Percentiles rank a stretch among this genome's conserved stretches.
These are phyloP conservation scores for Pyralis farinalis DNA, from an alignment of 2,888 invertebrate species.

Conservation along the genomic window DNA sequence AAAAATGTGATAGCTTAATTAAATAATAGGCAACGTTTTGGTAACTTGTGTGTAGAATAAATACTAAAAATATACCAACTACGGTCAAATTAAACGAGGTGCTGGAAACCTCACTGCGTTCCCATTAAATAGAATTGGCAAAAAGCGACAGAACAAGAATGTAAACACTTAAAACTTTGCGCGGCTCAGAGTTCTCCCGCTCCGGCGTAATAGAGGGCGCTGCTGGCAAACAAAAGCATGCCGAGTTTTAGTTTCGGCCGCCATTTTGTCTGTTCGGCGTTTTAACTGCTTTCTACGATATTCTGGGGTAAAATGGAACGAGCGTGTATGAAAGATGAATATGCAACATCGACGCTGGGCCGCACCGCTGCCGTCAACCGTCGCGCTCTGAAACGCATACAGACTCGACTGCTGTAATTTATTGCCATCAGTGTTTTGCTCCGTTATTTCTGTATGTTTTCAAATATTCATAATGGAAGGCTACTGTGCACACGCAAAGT, in stretches of 20 bases:
- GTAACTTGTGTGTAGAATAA: constrained; percentile 47
- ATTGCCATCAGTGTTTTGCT: constrained; percentile 36
- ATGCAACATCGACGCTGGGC: constrained; percentile 46
- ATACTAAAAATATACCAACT: constrained; percentile 51
- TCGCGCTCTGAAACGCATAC: constrained; percentile 38
- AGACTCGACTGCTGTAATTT: constrained; percentile 38
- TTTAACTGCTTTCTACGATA: constrained; percentile 57
- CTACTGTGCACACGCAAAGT: too few species aligned
- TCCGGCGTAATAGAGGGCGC: constrained; percentile 60
- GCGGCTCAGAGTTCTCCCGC: constrained; percentile 51
- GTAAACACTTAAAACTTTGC: constrained; percentile 78
- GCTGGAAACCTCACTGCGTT: constrained; percentile 58
- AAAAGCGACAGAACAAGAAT: constrained; percentile 76
- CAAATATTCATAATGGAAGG: background rate
- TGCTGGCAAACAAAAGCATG: constrained; percentile 67
- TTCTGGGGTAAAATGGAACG: constrained; percentile 50
- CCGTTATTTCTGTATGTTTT: constrained; percentile 25
- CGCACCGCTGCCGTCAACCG: constrained; percentile 14
- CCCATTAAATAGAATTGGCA: constrained; percentile 73
- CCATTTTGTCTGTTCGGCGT: constrained; percentile 60
- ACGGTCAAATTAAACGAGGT: constrained; percentile 64
- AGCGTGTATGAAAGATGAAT: constrained; percentile 63
- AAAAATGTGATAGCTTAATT: too few species aligned
- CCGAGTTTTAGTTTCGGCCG: constrained; percentile 56
- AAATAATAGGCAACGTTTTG: too few species aligned